Conservation (phyloP, 2,113 vertebrate species). For the Vicugna pacos region DNA sequence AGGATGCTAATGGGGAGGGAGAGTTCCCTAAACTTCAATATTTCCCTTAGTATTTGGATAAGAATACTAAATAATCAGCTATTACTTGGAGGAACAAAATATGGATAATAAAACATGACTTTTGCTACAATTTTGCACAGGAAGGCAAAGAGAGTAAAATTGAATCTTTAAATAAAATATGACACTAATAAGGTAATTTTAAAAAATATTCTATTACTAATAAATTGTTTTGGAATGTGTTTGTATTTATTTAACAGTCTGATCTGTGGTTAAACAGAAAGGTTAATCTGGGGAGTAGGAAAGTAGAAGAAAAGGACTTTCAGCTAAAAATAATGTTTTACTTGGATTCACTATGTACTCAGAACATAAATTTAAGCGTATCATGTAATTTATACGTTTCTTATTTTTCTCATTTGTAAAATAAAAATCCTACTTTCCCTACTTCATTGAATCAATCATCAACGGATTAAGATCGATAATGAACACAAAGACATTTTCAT, state of each 20-base stretch:
- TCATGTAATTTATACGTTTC: neutral
- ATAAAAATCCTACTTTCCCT: neutral
- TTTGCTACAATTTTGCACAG: neutral
- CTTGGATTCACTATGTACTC: neutral
- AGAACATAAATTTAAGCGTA: neutral
- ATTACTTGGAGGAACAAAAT: slow-evolving; percentile 1
- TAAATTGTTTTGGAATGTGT: neutral
- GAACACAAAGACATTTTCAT: neutral
- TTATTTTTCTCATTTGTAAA: neutral
- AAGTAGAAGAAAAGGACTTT: neutral
- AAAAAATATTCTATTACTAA: neutral
- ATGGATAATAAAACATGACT: neutral
- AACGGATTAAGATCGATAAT: neutral
- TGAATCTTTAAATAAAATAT: neutral
- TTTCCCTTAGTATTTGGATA: neutral
- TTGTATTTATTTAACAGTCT: neutral
- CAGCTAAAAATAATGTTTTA: neutral
- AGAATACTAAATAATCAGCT: neutral
- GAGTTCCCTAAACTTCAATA: neutral
- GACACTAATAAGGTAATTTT: neutral
- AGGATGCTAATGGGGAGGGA: neutral
- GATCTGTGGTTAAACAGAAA: neutral
- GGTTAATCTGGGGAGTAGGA: neutral
- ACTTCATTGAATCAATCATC: neutral
- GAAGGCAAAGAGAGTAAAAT: neutral